Evolutionary conservation across 2,888 invertebrate genomes (phyloP), one percentile per base, ranked within the genome.

Genomic region (Tetranychus piercei): DNA sequence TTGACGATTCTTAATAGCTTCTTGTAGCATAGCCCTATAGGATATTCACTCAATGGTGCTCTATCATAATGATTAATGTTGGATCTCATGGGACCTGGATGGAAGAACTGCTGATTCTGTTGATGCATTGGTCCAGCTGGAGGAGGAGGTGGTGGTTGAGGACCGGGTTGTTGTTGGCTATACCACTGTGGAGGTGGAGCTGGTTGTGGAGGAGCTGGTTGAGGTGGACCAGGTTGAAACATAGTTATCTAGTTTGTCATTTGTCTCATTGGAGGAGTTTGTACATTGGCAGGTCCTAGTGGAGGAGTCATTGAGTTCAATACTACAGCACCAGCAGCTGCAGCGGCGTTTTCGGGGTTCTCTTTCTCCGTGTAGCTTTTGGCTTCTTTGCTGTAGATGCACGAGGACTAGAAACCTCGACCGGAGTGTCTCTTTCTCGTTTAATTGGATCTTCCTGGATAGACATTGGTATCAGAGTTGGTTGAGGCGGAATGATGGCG

Each of bases 401-500:
- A 0, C 87, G 85, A 80, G 86, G 88, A 77, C 87, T 88, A 80
- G 87, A 89, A 20, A 23, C 69, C 80, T 88, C 90, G 75, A 78
- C 79, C 77, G 86, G 88, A 80, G 86, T 86, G 6, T 77, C 77
- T 85, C 88, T 86, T 9, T 77, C 77, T 85, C 88, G 82, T 87
- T 88, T 85, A 81, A 85, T 85, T 79, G 85, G 86, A 80, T 87
- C 87, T 85, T 88, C 85, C 6, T 23, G 44, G 11, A 71, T 34
- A 43, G 71, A 20, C 71, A 71, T 71, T 43, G 71, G 71, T 44
- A 71, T 43, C 1, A 44, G n/a, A 1, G 44, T 71, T 2, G 44
- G 71, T 20, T 20, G 71, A 18, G 71, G 71, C 5, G 71, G 71
- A 22, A 69, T 69, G 22, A 71, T n/a, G 45, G n/a, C 6, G 44